phyloP scores from a whole-genome alignment of 2,797 vertebrate species.

The Aulostomus chinensis region DNA sequence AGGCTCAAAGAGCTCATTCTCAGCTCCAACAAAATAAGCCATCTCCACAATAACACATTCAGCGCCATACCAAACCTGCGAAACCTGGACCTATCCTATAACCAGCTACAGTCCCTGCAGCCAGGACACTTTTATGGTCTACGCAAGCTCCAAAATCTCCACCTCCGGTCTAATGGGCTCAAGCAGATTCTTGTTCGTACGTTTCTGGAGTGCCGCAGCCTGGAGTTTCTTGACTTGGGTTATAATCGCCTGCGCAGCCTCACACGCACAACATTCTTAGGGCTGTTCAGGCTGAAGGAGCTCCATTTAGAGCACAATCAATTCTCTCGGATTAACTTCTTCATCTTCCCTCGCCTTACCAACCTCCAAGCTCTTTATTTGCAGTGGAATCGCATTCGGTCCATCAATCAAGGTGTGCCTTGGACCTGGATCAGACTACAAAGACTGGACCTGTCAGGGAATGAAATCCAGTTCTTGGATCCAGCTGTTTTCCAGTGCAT shows the following conservation, averaged over 20 bases:
- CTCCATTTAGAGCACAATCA: constrained; percentile 97
- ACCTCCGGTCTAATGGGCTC: constrained; percentile 91
- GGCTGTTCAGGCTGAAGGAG: constrained; percentile 90
- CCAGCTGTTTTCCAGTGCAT: constrained; percentile 92
- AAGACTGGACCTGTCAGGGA: constrained; percentile 95
- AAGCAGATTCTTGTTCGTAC: constrained; percentile 88
- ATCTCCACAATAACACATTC: constrained; percentile 92
- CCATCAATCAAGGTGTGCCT: constrained; percentile 87
- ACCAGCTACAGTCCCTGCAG: constrained; percentile 89
- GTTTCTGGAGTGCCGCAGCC: constrained; percentile 94
- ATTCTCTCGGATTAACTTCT: constrained; percentile 96
- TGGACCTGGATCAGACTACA: constrained; percentile 96
- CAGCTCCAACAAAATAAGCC: constrained; percentile 93
- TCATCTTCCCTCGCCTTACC: constrained; percentile 93
- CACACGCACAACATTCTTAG: constrained; percentile 92
- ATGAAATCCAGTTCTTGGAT: constrained; percentile 88
- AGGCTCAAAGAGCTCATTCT: constrained; percentile 95
- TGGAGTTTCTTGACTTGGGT: constrained; percentile 95
- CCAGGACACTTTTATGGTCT: constrained; percentile 92
- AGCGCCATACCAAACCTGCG: constrained; percentile 91
- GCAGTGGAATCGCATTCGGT: constrained; percentile 95
- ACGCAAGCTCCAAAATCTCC: constrained; percentile 92
- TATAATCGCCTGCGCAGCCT: constrained; percentile 93
- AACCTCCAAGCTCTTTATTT: constrained; percentile 92
- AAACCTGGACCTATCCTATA: constrained; percentile 95